These are phyloP conservation scores for Ptilonorhynchus violaceus DNA, from an alignment of 2,113 vertebrate species.

Conservation along the genomic window DNA sequence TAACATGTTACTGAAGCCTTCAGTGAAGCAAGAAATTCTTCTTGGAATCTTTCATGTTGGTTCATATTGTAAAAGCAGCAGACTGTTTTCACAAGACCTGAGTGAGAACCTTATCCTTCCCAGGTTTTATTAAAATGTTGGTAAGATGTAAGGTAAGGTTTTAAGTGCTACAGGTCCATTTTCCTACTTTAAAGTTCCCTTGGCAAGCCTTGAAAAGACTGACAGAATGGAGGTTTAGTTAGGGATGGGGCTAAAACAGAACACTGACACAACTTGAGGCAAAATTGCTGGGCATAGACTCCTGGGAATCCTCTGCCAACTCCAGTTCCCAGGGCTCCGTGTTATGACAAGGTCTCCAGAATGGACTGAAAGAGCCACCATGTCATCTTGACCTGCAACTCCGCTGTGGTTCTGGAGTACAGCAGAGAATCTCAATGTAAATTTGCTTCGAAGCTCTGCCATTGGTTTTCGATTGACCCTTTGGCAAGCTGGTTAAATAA, in stretches of 20 bases:
- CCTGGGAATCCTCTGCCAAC: neutral
- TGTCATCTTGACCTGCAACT: neutral
- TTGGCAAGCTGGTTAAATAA: neutral
- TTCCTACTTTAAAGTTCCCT: neutral
- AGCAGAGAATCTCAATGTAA: neutral
- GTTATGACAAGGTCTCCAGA: neutral
- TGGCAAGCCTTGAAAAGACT: neutral
- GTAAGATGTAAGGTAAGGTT: neutral
- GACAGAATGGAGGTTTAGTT: neutral
- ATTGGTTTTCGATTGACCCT: neutral
- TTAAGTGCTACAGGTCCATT: neutral
- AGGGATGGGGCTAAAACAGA: neutral
- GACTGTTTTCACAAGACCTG: neutral
- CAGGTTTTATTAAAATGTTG: neutral
- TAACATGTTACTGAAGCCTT: neutral
- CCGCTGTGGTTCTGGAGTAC: neutral
- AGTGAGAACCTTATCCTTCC: neutral
- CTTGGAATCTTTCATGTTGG: neutral
- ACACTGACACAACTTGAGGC: neutral
- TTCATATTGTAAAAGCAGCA: neutral
- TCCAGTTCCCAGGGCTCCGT: neutral
- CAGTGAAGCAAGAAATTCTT: neutral
- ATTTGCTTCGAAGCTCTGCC: neutral
- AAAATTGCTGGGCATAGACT: neutral
- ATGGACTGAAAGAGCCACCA: neutral